Base-by-base conservation (phyloP, 2,797 vertebrate genomes). In the Dendrocincla fuliginosa region DNA sequence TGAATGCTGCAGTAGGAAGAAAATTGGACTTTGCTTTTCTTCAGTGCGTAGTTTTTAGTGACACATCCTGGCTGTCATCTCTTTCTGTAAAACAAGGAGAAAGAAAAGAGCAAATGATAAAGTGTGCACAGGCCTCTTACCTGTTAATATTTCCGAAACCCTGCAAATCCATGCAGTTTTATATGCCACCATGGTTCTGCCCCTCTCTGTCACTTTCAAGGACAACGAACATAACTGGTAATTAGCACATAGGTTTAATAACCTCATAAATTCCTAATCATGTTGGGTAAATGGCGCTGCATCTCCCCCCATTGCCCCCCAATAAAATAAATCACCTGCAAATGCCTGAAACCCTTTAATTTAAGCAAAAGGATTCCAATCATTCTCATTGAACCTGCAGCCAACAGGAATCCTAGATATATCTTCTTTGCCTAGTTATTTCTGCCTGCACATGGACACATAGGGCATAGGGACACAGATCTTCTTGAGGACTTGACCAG, bases 1-100 rank as follows among this genome's bases (percentile, higher is more conserved):
- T 69, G 35, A 77, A 60, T 23, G 53, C 84, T 32, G 60, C 56
- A 86, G 76, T 67, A 61, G 80, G 86, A 77, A 96, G 60, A 59
- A 95, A 94, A 93, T 3, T 17, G 86, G 61, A 59, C 46, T 91
- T 90, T 12, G 52, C 64, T 89, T 93, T 85, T 95, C 91, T 96
- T 95, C 49, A 20, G 25, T 41, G 13, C 17, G 16, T 37, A 55
- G 63, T 42, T 77, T 59, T 97, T 84, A 98, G 89, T 98, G 97
- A 95, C 98, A 98, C 97, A 98, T 98, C 76, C 96, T 97, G 90
- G 93, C 56, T 39, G 98, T 98, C 98, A 98, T 98, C 93, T 98
- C 98, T 89, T 98, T 98, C 98, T 98, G 97, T 84, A 97, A 98
- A 97, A 96, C 42, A 97, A 96, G 28, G 83, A 16, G 61, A 90